Evolutionary conservation across 92 coral and sea anemone species (phyloP).

Genomic region (Hydrozoanthus gracilis): DNA sequence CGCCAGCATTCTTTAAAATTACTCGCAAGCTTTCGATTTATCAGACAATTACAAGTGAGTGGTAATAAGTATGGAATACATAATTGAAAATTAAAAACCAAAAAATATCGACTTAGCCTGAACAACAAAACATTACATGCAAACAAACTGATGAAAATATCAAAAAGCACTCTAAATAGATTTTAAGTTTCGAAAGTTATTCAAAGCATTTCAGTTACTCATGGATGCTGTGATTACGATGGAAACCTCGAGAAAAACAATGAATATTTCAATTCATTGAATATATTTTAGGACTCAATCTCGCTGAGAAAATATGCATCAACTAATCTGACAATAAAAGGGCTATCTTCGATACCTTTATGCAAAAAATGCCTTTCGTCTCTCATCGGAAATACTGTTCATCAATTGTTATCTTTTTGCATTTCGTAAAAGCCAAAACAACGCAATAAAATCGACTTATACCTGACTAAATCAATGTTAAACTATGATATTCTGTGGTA

Average conservation of each 20-base stretch:
- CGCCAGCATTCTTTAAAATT: too few species aligned
- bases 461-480: conserved; percentile 12
- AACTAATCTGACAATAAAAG: background rate
- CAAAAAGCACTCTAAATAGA: background rate
- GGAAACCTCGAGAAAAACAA: conserved; percentile 31
- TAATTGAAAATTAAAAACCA: too few species aligned
- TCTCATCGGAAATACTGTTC: background rate
- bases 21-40: too few species aligned
- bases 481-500: background rate
- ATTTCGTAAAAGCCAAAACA: conserved; percentile 3
- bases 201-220: conserved; percentile 29
- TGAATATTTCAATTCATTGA: background rate
- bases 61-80: too few species aligned
- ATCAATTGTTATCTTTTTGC: background rate
- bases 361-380: background rate
- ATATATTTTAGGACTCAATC: background rate
- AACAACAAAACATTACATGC: background rate
- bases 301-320: too few species aligned
- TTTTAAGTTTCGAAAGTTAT: conserved; percentile 12
- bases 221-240: background rate
- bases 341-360: background rate
- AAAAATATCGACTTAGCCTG: background rate
- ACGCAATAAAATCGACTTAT: conserved; percentile 13
- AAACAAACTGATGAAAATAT: background rate
- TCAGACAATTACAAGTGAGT: too few species aligned